These are phyloP conservation scores for Arvicanthis niloticus DNA, from an alignment of 2,113 vertebrate genomes.

Conservation along the genomic window DNA sequence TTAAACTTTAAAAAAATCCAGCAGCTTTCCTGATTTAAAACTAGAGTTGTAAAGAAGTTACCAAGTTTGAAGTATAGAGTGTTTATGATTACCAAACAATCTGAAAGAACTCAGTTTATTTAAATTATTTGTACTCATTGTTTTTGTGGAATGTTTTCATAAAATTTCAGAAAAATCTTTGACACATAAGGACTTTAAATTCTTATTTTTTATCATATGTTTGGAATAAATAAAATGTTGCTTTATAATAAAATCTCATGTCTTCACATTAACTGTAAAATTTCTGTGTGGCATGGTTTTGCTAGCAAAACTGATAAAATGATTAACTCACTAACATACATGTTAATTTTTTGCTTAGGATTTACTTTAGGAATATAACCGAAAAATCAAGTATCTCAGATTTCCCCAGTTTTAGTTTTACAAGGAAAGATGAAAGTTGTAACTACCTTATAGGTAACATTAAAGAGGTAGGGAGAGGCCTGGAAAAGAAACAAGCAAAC, in stretches of 20 bases:
- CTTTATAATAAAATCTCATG: slow-evolving; percentile 67
- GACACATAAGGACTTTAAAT: not conserved
- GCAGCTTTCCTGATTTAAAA: slow-evolving; percentile 35
- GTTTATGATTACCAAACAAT: slow-evolving; percentile 14
- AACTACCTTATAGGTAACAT: slow-evolving; percentile 87
- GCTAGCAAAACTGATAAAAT: slow-evolving; percentile 78
- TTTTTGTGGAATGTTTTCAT: not conserved
- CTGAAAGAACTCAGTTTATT: slow-evolving; percentile 45
- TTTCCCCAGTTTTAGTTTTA: slow-evolving; percentile 83
- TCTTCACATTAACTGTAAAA: slow-evolving; percentile 84
- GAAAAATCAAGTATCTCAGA: slow-evolving; percentile 82
- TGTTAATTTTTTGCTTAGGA: slow-evolving; percentile 57
- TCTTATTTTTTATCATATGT: slow-evolving; percentile 41
- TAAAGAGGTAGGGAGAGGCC: slow-evolving; percentile 79
- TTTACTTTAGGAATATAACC: slow-evolving; percentile 83
- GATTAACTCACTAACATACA: slow-evolving; percentile 73
- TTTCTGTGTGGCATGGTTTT: slow-evolving; percentile 66
- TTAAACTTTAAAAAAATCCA: slow-evolving; percentile 27
- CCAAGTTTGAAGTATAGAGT: not conserved
- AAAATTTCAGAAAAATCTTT: slow-evolving; percentile 44
- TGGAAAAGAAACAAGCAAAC: slow-evolving; percentile 61
- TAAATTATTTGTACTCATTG: slow-evolving; percentile 50
- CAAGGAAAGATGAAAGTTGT: slow-evolving; percentile 83
- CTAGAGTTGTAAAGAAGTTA: slow-evolving; percentile 1
- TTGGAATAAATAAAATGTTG: slow-evolving; percentile 70